These are phyloP conservation scores for Drosophila pachea DNA, from an alignment of 1,140 invertebrate genomes.

Conservation along the genomic window DNA sequence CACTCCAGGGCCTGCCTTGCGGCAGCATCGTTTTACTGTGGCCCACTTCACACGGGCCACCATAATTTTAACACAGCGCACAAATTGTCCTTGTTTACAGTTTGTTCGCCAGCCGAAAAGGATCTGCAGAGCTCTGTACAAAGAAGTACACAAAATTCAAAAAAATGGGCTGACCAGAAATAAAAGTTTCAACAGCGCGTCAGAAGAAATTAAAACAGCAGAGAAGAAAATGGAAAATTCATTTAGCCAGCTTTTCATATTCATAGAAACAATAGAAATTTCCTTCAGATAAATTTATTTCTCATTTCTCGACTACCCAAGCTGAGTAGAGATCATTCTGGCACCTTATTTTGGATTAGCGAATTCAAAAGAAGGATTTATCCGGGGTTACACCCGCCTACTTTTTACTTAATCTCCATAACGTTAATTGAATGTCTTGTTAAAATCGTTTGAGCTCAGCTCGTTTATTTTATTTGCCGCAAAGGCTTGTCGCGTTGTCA, in stretches of 20 bases:
- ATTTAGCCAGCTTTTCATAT: too few relatives aligned
- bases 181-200: too few relatives aligned
- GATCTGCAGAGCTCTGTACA: not conserved
- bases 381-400: not conserved
- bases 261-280: too few relatives aligned
- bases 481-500: conserved; percentile 4
- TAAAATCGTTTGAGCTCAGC: conserved; percentile 17
- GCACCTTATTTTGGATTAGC: too few relatives aligned
- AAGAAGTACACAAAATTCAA: too few relatives aligned
- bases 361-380: too few relatives aligned
- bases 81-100: conserved; percentile 46
- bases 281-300: too few relatives aligned
- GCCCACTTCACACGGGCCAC: conserved; percentile 58
- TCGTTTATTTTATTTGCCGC: conserved; percentile 7
- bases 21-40: conserved; percentile 52
- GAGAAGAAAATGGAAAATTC: too few relatives aligned
- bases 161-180: too few relatives aligned
- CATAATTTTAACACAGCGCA: conserved; percentile 43
- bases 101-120: conserved; percentile 25
- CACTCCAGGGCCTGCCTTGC: conserved; percentile 7
- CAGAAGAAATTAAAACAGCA: too few relatives aligned
- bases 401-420: not conserved
- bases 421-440: conserved; percentile 14
- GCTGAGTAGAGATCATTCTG: too few relatives aligned
- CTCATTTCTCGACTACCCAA: too few relatives aligned